These are phyloP conservation scores for Tichodroma muraria DNA, from an alignment of 2,113 vertebrate species.

Conservation along the genomic window DNA sequence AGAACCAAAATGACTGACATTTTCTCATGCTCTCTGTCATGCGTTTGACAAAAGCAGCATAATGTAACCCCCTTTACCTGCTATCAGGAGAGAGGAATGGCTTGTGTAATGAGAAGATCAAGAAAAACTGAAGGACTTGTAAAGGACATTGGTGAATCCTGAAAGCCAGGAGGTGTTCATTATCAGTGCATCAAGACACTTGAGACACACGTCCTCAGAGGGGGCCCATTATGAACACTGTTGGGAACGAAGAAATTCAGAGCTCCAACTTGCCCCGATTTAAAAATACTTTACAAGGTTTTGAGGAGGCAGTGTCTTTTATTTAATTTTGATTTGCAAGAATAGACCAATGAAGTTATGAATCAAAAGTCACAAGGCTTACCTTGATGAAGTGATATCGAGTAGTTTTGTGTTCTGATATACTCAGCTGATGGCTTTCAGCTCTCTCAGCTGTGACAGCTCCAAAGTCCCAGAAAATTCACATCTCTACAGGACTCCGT, in stretches of 20 bases:
- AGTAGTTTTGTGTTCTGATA: background rate
- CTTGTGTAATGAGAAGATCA: background rate
- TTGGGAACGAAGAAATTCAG: background rate
- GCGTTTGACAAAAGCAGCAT: background rate
- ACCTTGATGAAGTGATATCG: background rate
- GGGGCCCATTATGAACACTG: fast-evolving
- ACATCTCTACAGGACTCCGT: background rate
- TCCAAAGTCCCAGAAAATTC: background rate
- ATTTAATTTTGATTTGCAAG: background rate
- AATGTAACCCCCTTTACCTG: background rate
- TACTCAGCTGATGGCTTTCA: background rate
- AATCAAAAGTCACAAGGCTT: background rate
- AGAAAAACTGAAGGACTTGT: background rate
- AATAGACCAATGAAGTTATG: background rate
- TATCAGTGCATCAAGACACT: background rate
- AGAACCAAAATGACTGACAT: background rate
- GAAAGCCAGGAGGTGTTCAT: background rate
- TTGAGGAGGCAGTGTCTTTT: background rate
- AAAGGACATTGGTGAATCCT: background rate
- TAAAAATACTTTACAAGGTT: background rate
- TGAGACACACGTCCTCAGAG: background rate
- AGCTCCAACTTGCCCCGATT: background rate
- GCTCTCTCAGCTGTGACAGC: background rate
- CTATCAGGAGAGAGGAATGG: background rate
- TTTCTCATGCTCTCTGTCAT: background rate